A percentile compares a stretch with the other conserved stretches of the same genome.
Evolutionary conservation across 2,113 vertebrate species (phyloP).

Genomic region (Phodopus roborovskii): DNA sequence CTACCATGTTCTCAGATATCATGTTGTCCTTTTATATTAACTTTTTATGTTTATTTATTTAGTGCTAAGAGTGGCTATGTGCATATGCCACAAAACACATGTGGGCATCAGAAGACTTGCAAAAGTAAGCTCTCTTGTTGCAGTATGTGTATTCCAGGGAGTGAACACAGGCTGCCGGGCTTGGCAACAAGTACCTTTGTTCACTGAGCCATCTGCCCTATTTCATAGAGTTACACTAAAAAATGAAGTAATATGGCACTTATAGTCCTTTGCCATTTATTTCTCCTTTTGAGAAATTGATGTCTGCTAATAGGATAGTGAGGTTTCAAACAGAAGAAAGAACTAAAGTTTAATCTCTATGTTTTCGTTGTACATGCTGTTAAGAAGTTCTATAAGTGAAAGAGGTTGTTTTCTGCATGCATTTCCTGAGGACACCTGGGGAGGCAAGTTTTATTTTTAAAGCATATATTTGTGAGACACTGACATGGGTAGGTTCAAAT

Average conservation of each 20-base stretch:
- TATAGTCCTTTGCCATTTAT: neutral
- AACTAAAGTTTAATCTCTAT: neutral
- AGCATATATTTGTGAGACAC: neutral
- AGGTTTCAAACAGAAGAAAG: neutral
- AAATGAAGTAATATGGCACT: neutral
- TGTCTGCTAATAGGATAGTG: neutral
- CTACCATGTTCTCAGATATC: neutral
- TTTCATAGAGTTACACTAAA: constrained; percentile 23
- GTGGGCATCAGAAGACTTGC: neutral
- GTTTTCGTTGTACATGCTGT: neutral
- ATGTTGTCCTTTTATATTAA: neutral
- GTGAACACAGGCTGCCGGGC: neutral
- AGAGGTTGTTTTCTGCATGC: neutral
- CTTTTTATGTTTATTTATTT: neutral
- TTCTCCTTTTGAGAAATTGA: constrained; percentile 34
- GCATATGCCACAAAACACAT: too few species aligned
- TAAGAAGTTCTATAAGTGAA: neutral
- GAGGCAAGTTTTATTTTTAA: neutral
- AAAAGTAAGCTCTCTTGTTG: neutral
- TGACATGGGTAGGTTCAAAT: neutral
- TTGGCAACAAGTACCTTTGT: too few species aligned
- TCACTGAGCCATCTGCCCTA: neutral
- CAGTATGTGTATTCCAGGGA: neutral
- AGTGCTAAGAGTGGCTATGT: neutral
- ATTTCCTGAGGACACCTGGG: neutral